Evolutionary conservation across 2,888 invertebrate species (phyloP).

Genomic region (Machimus atricapillus): DNA sequence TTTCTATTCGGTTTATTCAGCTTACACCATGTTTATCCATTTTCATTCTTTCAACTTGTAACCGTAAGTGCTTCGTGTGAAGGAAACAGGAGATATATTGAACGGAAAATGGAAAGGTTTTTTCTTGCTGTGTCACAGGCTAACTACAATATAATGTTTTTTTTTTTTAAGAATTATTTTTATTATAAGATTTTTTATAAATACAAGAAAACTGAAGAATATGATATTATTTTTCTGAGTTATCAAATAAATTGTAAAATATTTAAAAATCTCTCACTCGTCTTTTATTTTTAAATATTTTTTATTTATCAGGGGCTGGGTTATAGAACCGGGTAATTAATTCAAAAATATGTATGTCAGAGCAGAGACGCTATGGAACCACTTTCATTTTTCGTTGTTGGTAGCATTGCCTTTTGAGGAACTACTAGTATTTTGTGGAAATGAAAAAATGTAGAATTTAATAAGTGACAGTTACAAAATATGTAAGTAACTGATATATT

Average conservation of each 20-base stretch:
- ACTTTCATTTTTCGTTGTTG: too few species aligned
- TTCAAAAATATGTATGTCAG: too few species aligned
- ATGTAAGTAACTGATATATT: too few species aligned
- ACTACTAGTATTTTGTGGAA: too few species aligned
- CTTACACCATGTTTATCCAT: not conserved
- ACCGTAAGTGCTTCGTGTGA: conserved; percentile 40
- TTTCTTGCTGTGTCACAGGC: conserved; percentile 24
- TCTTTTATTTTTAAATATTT: not conserved
- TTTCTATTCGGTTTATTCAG: conserved; percentile 22
- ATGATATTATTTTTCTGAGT: conserved; percentile 38
- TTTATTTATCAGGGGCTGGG: too few species aligned
- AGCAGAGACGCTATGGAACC: too few species aligned
- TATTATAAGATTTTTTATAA: conserved; percentile 38
- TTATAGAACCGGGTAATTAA: too few species aligned
- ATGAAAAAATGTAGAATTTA: too few species aligned
- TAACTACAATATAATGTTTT: conserved; percentile 27
- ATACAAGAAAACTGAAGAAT: conserved; percentile 32
- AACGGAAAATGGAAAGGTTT: conserved; percentile 27
- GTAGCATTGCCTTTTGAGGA: too few species aligned
- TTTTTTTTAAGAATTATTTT: conserved; percentile 24
- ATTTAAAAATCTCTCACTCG: not conserved
- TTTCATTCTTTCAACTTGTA: conserved; percentile 2
- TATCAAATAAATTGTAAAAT: conserved; percentile 35
- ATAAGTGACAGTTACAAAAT: too few species aligned
- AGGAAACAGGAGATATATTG: not conserved